A percentile compares a stretch with the other conserved stretches of the same genome.
Evolutionary conservation across 2,888 invertebrate genomes (phyloP).

Genomic region (Standfussiana lucernea): DNA sequence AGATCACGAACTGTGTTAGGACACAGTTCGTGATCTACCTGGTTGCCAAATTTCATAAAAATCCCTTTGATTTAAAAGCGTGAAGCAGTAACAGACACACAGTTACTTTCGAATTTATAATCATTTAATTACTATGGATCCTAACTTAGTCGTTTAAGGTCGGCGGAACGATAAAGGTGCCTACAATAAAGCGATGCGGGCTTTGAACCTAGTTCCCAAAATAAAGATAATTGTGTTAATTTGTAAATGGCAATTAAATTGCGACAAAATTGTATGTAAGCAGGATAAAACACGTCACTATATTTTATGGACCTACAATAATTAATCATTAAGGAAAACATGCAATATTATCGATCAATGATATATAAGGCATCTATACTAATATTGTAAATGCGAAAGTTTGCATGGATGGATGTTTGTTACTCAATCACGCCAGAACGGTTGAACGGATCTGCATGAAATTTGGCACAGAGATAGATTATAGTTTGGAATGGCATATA

Average conservation of each 20-base stretch:
- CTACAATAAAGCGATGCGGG: conserved; percentile 10
- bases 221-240: conserved; percentile 14
- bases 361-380: too few relatives aligned
- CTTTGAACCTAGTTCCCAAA: conserved; percentile 3
- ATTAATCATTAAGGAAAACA: background rate
- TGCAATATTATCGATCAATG: background rate
- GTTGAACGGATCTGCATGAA: too few relatives aligned
- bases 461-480: too few relatives aligned
- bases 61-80: background rate
- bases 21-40: background rate
- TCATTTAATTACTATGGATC: background rate
- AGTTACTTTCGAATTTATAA: too few relatives aligned
- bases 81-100: background rate
- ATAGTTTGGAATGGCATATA: too few relatives aligned
- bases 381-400: too few relatives aligned
- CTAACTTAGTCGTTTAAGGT: background rate
- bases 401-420: too few relatives aligned
- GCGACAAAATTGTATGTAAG: background rate
- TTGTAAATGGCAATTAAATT: conserved; percentile 2
- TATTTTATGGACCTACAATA: background rate
- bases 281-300: background rate
- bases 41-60: background rate
- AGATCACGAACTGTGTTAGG: too few relatives aligned
- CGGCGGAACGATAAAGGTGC: too few relatives aligned
- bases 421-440: too few relatives aligned